Evolutionary conservation across 1,140 invertebrate genomes (phyloP).

Genomic region (Agrypnia vestita): DNA sequence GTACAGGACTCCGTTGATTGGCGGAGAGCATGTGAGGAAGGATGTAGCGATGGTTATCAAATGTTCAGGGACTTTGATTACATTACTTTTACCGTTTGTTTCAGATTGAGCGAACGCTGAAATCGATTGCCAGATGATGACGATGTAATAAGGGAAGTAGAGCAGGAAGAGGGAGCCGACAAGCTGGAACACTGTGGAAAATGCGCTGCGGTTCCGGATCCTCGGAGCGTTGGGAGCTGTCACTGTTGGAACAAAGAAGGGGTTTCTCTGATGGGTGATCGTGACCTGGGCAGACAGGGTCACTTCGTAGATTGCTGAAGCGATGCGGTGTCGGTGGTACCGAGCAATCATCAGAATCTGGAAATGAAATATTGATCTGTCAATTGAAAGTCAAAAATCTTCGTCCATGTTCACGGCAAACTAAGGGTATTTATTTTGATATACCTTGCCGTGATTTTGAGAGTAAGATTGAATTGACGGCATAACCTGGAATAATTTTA

Average conservation of each 20-base stretch:
- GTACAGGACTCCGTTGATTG: constrained; percentile 84
- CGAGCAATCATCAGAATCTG: constrained; percentile 85
- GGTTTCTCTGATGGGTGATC: constrained; percentile 86
- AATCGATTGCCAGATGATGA: constrained; percentile 81
- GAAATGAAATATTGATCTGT: constrained; percentile 54
- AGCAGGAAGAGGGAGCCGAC: constrained; percentile 81
- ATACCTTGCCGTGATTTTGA: too few relatives aligned
- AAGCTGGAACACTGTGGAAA: constrained; percentile 81
- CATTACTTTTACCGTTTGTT: constrained; percentile 56
- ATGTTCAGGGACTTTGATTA: constrained; percentile 65
- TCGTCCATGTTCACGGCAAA: too few relatives aligned
- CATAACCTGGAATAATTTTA: too few relatives aligned
- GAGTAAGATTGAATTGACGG: too few relatives aligned
- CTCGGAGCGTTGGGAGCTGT: constrained; percentile 73
- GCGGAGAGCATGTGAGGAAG: constrained; percentile 79
- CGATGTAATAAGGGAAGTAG: constrained; percentile 82
- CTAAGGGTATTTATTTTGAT: too few relatives aligned
- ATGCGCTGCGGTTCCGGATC: constrained; percentile 77
- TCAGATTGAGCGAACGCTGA: constrained; percentile 63
- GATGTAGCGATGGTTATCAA: constrained; percentile 76
- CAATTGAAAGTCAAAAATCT: too few relatives aligned
- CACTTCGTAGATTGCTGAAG: constrained; percentile 88
- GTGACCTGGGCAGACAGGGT: constrained; percentile 88
- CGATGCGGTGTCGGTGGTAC: constrained; percentile 87
- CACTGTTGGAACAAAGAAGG: constrained; percentile 78